phyloP scores from a whole-genome alignment of 2,888 invertebrate genomes.

The Platycheirus albimanus region DNA sequence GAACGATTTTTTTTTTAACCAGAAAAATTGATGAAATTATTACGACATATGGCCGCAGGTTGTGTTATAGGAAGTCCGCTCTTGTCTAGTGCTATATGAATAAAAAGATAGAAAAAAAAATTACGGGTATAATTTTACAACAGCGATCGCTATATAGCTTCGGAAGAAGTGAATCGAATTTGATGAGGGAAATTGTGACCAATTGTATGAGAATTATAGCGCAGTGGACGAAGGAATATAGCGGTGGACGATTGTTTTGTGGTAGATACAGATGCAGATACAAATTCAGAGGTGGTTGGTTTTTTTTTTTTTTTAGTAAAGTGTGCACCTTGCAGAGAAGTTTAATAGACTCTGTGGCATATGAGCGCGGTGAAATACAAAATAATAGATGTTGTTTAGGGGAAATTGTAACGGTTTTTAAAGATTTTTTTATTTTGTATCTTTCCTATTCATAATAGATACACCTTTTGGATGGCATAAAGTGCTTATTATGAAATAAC shows the following conservation, averaged over 20 bases:
- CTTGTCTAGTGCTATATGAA: constrained; percentile 39
- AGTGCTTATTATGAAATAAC: constrained; percentile 53
- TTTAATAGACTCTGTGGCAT: constrained; percentile 23
- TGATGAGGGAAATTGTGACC: constrained; percentile 71
- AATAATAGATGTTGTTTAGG: constrained; percentile 64
- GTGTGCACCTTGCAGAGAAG: constrained; percentile 54
- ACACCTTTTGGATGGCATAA: constrained; percentile 21
- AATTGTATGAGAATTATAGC: constrained; percentile 50
- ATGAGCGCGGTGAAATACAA: constrained; percentile 62
- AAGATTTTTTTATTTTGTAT: neutral
- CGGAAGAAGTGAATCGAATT: constrained; percentile 69
- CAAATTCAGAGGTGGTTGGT: neutral
- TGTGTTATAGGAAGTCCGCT: constrained; percentile 56
- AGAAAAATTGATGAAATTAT: constrained; percentile 65
- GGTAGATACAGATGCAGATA: neutral
- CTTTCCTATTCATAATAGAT: constrained; percentile 21
- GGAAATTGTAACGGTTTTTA: constrained; percentile 60
- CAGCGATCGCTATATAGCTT: constrained; percentile 47
- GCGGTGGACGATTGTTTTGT: constrained; percentile 22
- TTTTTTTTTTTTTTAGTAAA: constrained; percentile 21
- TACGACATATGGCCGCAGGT: constrained; percentile 70
- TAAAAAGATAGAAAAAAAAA: neutral
- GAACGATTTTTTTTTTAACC: constrained; percentile 55
- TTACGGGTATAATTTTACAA: constrained; percentile 39
- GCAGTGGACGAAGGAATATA: too few relatives aligned